These are phyloP conservation scores for Coremacera marginata DNA, from an alignment of 2,888 invertebrate genomes.

Conservation along the genomic window DNA sequence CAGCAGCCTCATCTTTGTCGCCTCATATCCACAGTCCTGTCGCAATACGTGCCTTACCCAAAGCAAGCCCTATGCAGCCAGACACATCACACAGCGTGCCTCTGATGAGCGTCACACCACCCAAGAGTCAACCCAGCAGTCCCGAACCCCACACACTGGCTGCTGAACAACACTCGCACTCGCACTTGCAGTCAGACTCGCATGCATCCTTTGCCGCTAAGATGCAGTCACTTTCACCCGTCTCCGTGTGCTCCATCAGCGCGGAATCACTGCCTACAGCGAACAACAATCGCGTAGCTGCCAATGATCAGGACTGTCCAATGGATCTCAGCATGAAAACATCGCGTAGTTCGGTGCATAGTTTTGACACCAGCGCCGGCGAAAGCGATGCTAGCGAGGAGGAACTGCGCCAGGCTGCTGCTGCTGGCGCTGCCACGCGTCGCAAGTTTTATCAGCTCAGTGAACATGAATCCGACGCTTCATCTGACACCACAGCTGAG, in stretches of 20 bases:
- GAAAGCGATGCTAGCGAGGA: slow-evolving; percentile 55
- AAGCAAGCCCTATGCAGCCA: slow-evolving; percentile 51
- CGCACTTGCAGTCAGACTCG: slow-evolving; percentile 3
- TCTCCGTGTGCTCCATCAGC: slow-evolving; percentile 62
- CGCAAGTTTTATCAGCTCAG: slow-evolving; percentile 62
- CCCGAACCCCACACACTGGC: slow-evolving; percentile 40
- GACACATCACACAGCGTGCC: slow-evolving; percentile 42
- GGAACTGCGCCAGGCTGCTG: slow-evolving; percentile 49
- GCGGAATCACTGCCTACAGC: slow-evolving; percentile 54
- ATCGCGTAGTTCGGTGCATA: slow-evolving; percentile 62
- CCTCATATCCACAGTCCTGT: slow-evolving; percentile 55
- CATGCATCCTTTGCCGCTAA: slow-evolving; percentile 56
- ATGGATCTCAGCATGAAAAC: slow-evolving; percentile 80
- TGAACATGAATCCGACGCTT: slow-evolving; percentile 44
- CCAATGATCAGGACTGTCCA: slow-evolving; percentile 46
- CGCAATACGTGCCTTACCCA: slow-evolving; percentile 56
- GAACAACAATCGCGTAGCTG: slow-evolving; percentile 32
- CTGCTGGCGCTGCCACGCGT: slow-evolving; percentile 39
- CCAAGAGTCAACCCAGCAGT: slow-evolving; percentile 28
- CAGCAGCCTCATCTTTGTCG: slow-evolving; percentile 51
- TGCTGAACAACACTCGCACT: slow-evolving; percentile 19
- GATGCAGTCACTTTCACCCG: slow-evolving; percentile 64
- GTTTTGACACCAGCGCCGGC: slow-evolving; percentile 55
- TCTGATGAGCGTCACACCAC: slow-evolving; percentile 28
- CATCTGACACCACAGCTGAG: slow-evolving; percentile 46